Percentiles rank a stretch among this genome's conserved stretches.
These are phyloP conservation scores for Patella caerulea DNA, from an alignment of 2,888 invertebrate genomes.

Conservation along the genomic window DNA sequence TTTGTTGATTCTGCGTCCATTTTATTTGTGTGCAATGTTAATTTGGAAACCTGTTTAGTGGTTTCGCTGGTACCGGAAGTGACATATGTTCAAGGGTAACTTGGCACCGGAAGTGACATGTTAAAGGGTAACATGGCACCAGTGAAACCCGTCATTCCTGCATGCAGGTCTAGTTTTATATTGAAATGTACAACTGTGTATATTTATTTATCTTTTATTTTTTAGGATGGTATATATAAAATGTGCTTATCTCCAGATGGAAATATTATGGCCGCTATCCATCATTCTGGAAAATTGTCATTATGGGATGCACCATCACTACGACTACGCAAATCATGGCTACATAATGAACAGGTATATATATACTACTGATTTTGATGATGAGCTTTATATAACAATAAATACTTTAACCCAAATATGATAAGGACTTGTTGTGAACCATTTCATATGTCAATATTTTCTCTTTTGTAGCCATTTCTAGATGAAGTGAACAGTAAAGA, in stretches of 20 bases:
- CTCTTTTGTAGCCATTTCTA: constrained; percentile 74
- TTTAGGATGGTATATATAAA: constrained; percentile 78
- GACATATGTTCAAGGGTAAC: too few species aligned
- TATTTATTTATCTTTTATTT: neutral
- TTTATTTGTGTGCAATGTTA: too few species aligned
- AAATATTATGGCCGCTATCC: constrained; percentile 78
- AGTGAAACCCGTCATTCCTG: too few species aligned
- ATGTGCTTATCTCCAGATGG: constrained; percentile 79
- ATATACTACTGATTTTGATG: neutral
- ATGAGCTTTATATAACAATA: neutral
- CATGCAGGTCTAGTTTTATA: too few species aligned
- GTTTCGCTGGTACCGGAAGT: too few species aligned
- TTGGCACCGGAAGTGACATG: too few species aligned
- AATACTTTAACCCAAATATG: neutral
- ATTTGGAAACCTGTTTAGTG: too few species aligned
- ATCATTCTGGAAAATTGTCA: constrained; percentile 80
- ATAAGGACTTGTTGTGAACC: neutral
- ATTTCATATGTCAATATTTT: neutral
- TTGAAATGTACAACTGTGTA: neutral
- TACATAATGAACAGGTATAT: constrained; percentile 59
- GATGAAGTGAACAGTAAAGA: constrained; percentile 74
- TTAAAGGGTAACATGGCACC: too few species aligned
- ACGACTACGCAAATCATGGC: constrained; percentile 68
- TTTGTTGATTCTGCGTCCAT: too few species aligned
- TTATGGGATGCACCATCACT: constrained; percentile 81